These are phyloP conservation scores for Corbicula japonica DNA, from an alignment of 2,888 invertebrate species.

Conservation along the genomic window DNA sequence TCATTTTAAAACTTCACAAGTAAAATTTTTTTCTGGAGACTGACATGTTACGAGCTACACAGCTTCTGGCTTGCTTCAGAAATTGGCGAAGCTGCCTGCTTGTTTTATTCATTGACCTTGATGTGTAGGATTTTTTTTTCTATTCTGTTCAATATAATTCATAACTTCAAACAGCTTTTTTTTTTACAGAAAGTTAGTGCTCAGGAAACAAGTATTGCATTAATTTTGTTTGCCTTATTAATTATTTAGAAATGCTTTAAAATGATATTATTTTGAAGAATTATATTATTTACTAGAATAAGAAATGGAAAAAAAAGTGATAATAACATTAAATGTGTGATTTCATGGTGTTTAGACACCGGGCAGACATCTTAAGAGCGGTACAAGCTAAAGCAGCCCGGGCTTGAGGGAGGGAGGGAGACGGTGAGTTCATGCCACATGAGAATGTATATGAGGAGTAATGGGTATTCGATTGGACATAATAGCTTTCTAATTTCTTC, in stretches of 20 bases:
- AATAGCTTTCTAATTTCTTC: too few relatives aligned
- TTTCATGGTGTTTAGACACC: slow-evolving; percentile 40
- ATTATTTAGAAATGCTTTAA: too few relatives aligned
- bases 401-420: slow-evolving; percentile 5
- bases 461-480: too few relatives aligned
- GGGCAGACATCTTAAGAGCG: slow-evolving; percentile 43
- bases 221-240: too few relatives aligned
- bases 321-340: not conserved
- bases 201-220: too few relatives aligned
- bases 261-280: too few relatives aligned
- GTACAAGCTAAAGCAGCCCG: slow-evolving; percentile 47
- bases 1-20: too few relatives aligned
- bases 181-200: too few relatives aligned
- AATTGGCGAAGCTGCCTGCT: too few relatives aligned
- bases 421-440: slow-evolving; percentile 31
- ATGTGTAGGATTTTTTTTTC: too few relatives aligned
- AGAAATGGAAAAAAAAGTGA: not conserved
- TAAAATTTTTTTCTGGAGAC: slow-evolving; percentile 6
- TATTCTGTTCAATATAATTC: not conserved
- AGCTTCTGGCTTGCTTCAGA: slow-evolving; percentile 15
- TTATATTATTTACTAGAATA: not conserved
- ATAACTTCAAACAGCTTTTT: not conserved
- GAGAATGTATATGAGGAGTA: slow-evolving; percentile 20
- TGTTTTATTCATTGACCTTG: too few relatives aligned
- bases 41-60: slow-evolving; percentile 12